Base-by-base conservation (phyloP, 2,113 vertebrate genomes). In the Sardina pilchardus region DNA sequence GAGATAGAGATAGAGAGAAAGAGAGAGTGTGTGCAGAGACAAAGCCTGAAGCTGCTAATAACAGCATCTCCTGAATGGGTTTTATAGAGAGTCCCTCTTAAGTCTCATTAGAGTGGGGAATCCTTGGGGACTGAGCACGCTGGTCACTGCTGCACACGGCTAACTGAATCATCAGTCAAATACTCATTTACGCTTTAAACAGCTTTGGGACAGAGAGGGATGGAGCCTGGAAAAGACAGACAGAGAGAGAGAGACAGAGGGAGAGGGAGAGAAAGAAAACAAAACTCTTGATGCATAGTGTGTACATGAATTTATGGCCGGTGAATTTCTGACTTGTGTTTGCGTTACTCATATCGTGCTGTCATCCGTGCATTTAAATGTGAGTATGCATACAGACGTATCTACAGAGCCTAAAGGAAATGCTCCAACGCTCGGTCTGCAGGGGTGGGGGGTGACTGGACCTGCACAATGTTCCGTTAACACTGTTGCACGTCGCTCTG, bases 41-140 rank as follows among this genome's bases (percentile, higher is more conserved):
- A 88, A 92, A 92, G 93, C 92, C 91, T 88, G 88, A 93, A 94
- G 91, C 94, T 84, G 85, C 87, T 87, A 91, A 89, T 91, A 91
- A 90, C 90, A 90, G 92, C 87, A 90, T 91, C 90, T 91, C 90
- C 88, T 86, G 89, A 89, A 90, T 93, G 83, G 71, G 88, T 93
- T 92, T 56, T 81, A 24, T 75, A 59, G 59, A 59, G 48, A 53
- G 48, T 81, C 63, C 59, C 87, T 83, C 34, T 83, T 82, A 90
- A 92, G 89, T 91, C 91, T 92, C 88, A 84, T 88, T 90, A 93
- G 85, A 91, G 84, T 90, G 84, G 71, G 12, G 71, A 34, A 86
- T 83, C 89, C 85, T 86, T 87, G 83, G 24, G 47, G 88, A 88
- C 86, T 43, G 81, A 88, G 81, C 45, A 3, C 26, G 19, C 36